A percentile compares a stretch with the other conserved stretches of the same genome.
phyloP scores from a whole-genome alignment of 1,140 invertebrate species.

The Mizuhopecten yessoensis region DNA sequence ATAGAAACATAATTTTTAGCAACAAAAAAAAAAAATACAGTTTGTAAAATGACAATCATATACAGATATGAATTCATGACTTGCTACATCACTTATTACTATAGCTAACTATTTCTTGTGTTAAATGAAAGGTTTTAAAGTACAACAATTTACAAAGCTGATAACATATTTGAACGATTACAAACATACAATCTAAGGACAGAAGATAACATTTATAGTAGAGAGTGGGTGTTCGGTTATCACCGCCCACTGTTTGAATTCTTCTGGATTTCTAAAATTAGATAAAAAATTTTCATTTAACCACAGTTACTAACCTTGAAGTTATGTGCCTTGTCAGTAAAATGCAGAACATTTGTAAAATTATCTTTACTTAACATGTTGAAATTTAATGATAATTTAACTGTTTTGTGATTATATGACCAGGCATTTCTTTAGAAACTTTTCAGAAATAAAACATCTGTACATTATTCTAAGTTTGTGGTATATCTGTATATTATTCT shows the following conservation, averaged over 20 bases:
- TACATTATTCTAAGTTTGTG: too few species aligned
- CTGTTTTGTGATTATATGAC: too few species aligned
- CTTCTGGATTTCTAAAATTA: not conserved
- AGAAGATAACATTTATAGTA: not conserved
- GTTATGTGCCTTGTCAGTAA: too few species aligned
- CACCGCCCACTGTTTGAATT: conserved; percentile 4
- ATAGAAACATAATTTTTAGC: too few species aligned
- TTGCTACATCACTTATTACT: too few species aligned
- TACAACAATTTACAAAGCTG: too few species aligned
- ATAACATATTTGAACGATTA: conserved; percentile 31
- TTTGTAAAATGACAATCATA: too few species aligned
- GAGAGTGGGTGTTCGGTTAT: not conserved
- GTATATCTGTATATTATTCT: too few species aligned
- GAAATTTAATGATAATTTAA: not conserved
- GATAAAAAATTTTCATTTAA: not conserved
- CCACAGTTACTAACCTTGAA: not conserved
- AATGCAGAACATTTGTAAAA: too few species aligned
- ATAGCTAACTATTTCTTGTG: not conserved
- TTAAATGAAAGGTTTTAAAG: not conserved
- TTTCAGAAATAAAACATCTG: too few species aligned
- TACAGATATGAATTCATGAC: too few species aligned
- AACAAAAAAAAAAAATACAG: too few species aligned
- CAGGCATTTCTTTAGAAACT: not conserved
- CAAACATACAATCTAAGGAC: not conserved
- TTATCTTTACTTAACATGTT: not conserved